phyloP scores from a whole-genome alignment of 2,113 vertebrate genomes.

The Malurus melanocephalus region DNA sequence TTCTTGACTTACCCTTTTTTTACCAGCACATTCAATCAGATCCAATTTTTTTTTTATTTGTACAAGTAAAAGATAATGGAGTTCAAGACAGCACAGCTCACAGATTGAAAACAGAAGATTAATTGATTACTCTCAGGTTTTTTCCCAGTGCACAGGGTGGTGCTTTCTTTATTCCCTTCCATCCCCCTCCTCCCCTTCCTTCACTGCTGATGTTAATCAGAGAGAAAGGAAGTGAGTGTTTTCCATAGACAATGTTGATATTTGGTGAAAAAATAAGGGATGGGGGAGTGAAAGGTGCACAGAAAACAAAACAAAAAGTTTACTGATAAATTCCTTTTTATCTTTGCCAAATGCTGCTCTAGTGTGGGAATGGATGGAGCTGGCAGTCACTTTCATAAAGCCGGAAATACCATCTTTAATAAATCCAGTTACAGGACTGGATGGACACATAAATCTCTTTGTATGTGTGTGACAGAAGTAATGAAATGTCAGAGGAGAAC shows the following conservation, averaged over 20 bases:
- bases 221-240: slow-evolving; percentile 68
- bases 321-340: slow-evolving; percentile 46
- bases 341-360: slow-evolving; percentile 31
- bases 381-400: slow-evolving; percentile 27
- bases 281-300: slow-evolving; percentile 14
- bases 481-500: slow-evolving; percentile 26
- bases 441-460: slow-evolving; percentile 40
- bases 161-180: slow-evolving; percentile 4
- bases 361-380: slow-evolving; percentile 39
- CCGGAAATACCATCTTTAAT: slow-evolving; percentile 51
- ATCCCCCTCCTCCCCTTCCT: background rate
- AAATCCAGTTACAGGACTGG: slow-evolving; percentile 29
- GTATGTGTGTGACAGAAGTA: background rate
- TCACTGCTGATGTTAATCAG: slow-evolving; percentile 56
- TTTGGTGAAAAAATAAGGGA: slow-evolving; percentile 58
- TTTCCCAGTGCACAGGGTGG: background rate
- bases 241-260: slow-evolving; percentile 67
- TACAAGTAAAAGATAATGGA: background rate
- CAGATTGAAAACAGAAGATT: slow-evolving; percentile 30
- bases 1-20: background rate
- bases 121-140: slow-evolving; percentile 24
- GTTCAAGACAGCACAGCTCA: background rate
- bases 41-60: background rate
- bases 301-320: slow-evolving; percentile 44
- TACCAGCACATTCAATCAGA: background rate